Base-by-base conservation (phyloP, 2,888 invertebrate genomes). In the Caenorhabditis virilis region DNA sequence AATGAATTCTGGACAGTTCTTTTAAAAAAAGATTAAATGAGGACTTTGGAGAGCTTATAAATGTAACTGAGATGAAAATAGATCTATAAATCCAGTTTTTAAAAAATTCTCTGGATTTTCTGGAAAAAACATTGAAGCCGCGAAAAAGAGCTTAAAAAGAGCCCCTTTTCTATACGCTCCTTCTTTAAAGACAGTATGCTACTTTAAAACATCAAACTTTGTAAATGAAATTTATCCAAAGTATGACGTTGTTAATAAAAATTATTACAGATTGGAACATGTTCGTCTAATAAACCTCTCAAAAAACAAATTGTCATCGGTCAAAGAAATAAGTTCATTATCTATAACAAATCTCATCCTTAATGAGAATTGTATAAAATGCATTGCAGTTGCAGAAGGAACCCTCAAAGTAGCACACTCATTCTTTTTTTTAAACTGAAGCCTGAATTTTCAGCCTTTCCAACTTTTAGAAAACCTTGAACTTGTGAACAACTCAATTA, bases 391-490 rank as follows among this genome's bases (percentile, higher is more conserved):
- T 2, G 23, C 26, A 11, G 56, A 56, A 33, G 62, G 49, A 35
- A 43, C 46, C 23, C 4, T 39, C 20, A 15, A 27, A 22, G 27
- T 45, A n/a, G n/a, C n/a, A n/a, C n/a, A n/a, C n/a, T n/a, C n/a
- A n/a, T n/a, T n/a, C n/a, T n/a, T n/a, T n/a, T n/a, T n/a, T n/a
- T n/a, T n/a, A 30, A 30, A 30, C 6, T 9, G 30, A 30, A 30
- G 6, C 30, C 30, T 9, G 13, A 30, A 30, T 30, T 30, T 63
- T 23, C 53, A 49, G 48, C 59, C 52, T 7, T 69, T 69, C 35
- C 47, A 39, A 18, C 52, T 33, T 13, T 33, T 69, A n/a, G 53
- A 61, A 38, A 55, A 47, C 9, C 20, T 69, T 20, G 64, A 69
- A 39, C 22, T 69, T 16, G 56, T 56, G 3, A 36, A 42, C 23